Conservation (phyloP, 2,888 invertebrate genomes). For the Eremobia ochroleuca region DNA sequence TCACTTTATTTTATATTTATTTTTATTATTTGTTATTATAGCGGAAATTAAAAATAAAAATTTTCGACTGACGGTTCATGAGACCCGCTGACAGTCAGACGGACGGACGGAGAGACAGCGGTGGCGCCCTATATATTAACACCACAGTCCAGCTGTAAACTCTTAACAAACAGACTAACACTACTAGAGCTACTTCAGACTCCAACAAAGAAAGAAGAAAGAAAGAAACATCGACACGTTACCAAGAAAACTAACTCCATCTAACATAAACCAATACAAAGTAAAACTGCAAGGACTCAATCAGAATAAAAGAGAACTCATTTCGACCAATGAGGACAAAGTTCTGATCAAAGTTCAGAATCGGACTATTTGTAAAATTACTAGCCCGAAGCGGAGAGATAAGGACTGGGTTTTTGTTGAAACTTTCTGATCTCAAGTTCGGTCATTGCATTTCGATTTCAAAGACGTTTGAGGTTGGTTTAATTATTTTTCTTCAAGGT, state of each 20-base stretch:
- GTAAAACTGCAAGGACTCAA: constrained; percentile 48
- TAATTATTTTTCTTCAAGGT: constrained; percentile 51
- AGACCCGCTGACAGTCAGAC: no score
- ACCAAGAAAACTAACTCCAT: constrained; percentile 33
- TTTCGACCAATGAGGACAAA: constrained; percentile 56
- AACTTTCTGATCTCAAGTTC: constrained; percentile 46
- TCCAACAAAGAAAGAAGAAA: neutral
- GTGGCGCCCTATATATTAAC: neutral
- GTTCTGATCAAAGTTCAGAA: constrained; percentile 52
- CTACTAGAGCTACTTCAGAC: neutral
- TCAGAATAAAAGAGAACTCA: constrained; percentile 56
- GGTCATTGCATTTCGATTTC: constrained; percentile 49
- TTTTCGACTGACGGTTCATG: no score
- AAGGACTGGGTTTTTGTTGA: constrained; percentile 44
- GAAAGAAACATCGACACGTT: constrained; percentile 24
- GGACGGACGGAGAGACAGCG: no score
- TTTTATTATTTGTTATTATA: no score
- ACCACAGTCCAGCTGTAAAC: neutral
- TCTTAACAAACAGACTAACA: neutral
- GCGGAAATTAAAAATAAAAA: no score
- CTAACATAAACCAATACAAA: constrained; percentile 39
- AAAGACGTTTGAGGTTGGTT: constrained; percentile 42
- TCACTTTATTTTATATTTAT: no score
- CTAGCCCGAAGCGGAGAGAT: constrained; percentile 49
- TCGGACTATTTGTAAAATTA: constrained; percentile 63